A percentile compares a stretch with the other conserved stretches of the same genome.
These are phyloP conservation scores for Takifugu flavidus DNA, from an alignment of 2,113 vertebrate species.

Conservation along the genomic window DNA sequence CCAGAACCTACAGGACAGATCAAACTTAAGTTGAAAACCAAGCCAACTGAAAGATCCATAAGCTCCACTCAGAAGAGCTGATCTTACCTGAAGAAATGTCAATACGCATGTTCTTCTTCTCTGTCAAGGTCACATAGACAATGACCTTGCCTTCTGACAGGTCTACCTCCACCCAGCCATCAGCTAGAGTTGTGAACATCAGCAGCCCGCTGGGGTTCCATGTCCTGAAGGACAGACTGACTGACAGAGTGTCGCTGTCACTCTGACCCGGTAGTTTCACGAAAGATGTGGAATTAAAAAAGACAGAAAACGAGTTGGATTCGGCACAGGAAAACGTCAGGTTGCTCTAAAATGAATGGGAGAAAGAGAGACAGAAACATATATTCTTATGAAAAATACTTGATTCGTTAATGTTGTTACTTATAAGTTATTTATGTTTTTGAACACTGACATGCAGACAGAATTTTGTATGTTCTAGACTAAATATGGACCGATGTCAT, in stretches of 20 bases:
- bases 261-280: constrained; percentile 84
- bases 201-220: constrained; percentile 93
- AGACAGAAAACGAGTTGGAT: constrained; percentile 85
- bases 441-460: too few species aligned
- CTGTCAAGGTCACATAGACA: constrained; percentile 83
- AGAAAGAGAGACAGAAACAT: not conserved
- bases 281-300: constrained; percentile 93
- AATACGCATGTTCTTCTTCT: constrained; percentile 84
- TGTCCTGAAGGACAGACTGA: constrained; percentile 90
- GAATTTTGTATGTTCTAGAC: too few species aligned
- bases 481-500: too few species aligned
- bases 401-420: too few species aligned
- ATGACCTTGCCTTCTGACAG: constrained; percentile 87
- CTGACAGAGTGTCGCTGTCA: constrained; percentile 83
- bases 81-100: constrained; percentile 89
- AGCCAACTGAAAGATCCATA: too few species aligned
- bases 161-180: constrained; percentile 87
- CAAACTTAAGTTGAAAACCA: not conserved
- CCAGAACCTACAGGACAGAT: constrained; percentile 77
- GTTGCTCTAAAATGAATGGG: constrained; percentile 77
- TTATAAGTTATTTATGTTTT: too few species aligned
- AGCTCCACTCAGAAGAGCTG: too few species aligned
- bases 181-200: constrained; percentile 83
- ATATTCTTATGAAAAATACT: too few species aligned
- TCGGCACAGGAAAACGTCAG: constrained; percentile 91